Evolutionary conservation across 1,140 invertebrate genomes (phyloP).

Genomic region (Heliconius melpomene): DNA sequence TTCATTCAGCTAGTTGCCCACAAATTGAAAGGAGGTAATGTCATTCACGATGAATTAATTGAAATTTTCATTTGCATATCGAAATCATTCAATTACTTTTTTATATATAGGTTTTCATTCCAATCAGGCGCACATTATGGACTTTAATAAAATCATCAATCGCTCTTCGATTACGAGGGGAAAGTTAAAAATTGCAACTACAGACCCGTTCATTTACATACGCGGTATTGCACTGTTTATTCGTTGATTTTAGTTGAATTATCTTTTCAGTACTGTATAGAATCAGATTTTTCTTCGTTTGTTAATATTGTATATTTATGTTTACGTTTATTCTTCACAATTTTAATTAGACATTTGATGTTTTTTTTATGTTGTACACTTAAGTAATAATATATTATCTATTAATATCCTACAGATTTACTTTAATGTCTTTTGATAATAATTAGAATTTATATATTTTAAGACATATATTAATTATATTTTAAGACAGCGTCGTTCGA

Average conservation of each 20-base stretch:
- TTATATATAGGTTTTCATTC: constrained; percentile 44
- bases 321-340: neutral
- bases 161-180: constrained; percentile 32
- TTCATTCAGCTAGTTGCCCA: neutral
- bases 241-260: constrained; percentile 2
- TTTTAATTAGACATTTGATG: too few species aligned
- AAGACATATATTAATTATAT: too few species aligned
- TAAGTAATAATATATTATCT: too few species aligned
- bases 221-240: constrained; percentile 13
- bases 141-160: constrained; percentile 44
- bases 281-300: neutral
- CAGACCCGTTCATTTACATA: constrained; percentile 29
- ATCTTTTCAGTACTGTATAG: neutral
- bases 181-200: constrained; percentile 33
- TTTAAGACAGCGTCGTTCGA: too few species aligned
- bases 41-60: constrained; percentile 40
- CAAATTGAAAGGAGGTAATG: constrained; percentile 25
- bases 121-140: constrained; percentile 42
- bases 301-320: neutral
- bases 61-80: constrained; percentile 46
- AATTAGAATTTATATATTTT: too few species aligned
- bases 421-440: too few species aligned
- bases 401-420: too few species aligned
- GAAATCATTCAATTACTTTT: constrained; percentile 46
- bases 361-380: too few species aligned